Evolutionary conservation across 2,888 invertebrate species (phyloP).

Genomic region (Drosophila diplacantha): DNA sequence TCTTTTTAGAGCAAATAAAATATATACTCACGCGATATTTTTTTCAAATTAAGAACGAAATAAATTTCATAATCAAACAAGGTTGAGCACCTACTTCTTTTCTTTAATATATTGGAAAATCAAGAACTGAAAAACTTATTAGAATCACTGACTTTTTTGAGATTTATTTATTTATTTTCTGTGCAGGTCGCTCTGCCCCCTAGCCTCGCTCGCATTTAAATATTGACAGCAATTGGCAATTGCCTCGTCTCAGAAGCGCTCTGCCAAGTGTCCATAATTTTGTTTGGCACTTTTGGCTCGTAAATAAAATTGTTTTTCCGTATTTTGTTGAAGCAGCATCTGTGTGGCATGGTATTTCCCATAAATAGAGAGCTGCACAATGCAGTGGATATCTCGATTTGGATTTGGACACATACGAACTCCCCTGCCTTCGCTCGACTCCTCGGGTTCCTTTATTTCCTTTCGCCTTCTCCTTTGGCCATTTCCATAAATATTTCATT

Average conservation of each 20-base stretch:
- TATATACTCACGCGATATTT: no score
- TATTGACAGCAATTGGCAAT: conserved; percentile 74
- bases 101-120: not conserved
- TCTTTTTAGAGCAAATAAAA: rapidly evolving
- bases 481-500: conserved; percentile 73
- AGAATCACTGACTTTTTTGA: rapidly evolving
- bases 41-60: no score
- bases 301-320: conserved; percentile 52
- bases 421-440: not conserved
- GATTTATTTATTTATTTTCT: no score
- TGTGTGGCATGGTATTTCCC: conserved; percentile 18
- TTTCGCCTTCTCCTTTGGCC: conserved; percentile 36
- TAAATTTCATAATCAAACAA: not conserved
- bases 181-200: not conserved
- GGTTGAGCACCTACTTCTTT: no score
- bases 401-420: conserved; percentile 21
- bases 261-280: conserved; percentile 57
- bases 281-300: conserved; percentile 44
- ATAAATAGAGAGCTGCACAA: conserved; percentile 41
- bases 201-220: conserved; percentile 50
- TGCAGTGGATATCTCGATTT: conserved; percentile 37
- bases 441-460: conserved; percentile 9
- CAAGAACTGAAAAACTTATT: not conserved
- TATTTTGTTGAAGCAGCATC: conserved; percentile 34
- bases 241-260: conserved; percentile 46